Base-by-base conservation (phyloP, 2,888 invertebrate genomes). In the Druceiella hillmani region DNA sequence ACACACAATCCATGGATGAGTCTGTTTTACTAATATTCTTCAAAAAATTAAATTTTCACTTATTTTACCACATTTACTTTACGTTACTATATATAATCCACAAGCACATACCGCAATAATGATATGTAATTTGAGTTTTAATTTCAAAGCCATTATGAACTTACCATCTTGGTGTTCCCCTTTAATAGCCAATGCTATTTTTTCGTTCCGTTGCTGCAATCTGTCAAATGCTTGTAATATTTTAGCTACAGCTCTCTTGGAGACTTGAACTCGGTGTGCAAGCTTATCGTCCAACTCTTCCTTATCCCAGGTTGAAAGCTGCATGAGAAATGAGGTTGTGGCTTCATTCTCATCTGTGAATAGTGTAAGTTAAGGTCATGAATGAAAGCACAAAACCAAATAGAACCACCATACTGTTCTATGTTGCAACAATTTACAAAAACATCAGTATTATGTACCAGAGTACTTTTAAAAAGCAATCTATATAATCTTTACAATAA, bases 271-370 rank as follows among this genome's bases (percentile, higher is more conserved):
- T 16, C 97, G 73, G 66, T 95, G 93, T 0, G 93, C 91, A 22
- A 98, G 72, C 63, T 94, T 93, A 49, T 95, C 94, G 55, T 98
- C 97, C 37, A 98, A 66, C 59, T 98, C 97, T 55, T 94, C 92
- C 56, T 94, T 93, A 59, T 98, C 97, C 95, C 97, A 97, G 0
- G 94, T 94, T 2, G 95, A 94, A 25, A 98, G 63, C 57, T 95
- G 90, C 67, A 93, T 87, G 28, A 98, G 76, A 64, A 98, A 98
- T 4, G 93, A 92, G 5, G 93, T 95, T 5, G 95, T 94, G 1
- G 93, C 93, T 66, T 93, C 92, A 64, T 89, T 92, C 64, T 95
- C 95, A 76, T 94, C 90, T 90, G 56, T 27, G 69, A 63, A 47
- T 39, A 43, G 43, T 41, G 43, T 42, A 38, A 22, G 14, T 17